These are phyloP conservation scores for Pammene fasciana DNA, from an alignment of 2,888 invertebrate genomes.

Conservation along the genomic window DNA sequence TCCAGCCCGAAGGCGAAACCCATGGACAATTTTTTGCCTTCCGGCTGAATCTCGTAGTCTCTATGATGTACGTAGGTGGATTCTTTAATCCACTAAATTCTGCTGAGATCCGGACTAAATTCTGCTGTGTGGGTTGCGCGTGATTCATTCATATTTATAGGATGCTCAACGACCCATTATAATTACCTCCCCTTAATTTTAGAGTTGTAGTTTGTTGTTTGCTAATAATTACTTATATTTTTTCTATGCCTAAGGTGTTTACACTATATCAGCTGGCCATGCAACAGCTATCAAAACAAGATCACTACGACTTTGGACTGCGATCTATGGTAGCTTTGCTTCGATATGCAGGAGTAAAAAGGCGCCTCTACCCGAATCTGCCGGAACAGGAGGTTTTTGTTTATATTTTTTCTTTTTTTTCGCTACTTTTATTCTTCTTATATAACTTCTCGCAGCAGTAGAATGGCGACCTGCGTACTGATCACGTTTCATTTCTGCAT, in stretches of 20 bases:
- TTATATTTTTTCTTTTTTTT: constrained; percentile 5
- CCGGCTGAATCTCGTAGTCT: too few relatives aligned
- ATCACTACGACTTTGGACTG: constrained; percentile 95
- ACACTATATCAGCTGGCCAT: constrained; percentile 92
- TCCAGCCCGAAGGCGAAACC: too few relatives aligned
- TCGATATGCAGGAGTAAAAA: constrained; percentile 92
- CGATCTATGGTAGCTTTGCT: constrained; percentile 93
- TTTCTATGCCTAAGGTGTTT: constrained; percentile 82
- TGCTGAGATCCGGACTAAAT: too few relatives aligned
- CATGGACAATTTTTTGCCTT: too few relatives aligned
- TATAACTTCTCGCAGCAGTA: neutral
- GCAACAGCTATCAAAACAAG: constrained; percentile 94
- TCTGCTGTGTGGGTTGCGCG: too few relatives aligned
- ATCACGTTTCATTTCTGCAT: neutral
- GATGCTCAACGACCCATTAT: too few relatives aligned
- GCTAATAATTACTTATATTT: too few relatives aligned
- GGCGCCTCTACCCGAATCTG: constrained; percentile 86
- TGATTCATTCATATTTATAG: too few relatives aligned
- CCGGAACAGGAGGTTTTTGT: constrained; percentile 88
- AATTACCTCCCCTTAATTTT: too few relatives aligned
- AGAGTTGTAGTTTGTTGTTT: neutral
- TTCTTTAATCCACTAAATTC: too few relatives aligned
- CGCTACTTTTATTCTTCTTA: neutral
- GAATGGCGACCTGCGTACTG: neutral
- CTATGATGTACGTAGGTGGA: too few relatives aligned